A percentile compares a stretch with the other conserved stretches of the same genome.
These are phyloP conservation scores for Steinernema khuongi DNA, from an alignment of 1,140 invertebrate species.

Conservation along the genomic window DNA sequence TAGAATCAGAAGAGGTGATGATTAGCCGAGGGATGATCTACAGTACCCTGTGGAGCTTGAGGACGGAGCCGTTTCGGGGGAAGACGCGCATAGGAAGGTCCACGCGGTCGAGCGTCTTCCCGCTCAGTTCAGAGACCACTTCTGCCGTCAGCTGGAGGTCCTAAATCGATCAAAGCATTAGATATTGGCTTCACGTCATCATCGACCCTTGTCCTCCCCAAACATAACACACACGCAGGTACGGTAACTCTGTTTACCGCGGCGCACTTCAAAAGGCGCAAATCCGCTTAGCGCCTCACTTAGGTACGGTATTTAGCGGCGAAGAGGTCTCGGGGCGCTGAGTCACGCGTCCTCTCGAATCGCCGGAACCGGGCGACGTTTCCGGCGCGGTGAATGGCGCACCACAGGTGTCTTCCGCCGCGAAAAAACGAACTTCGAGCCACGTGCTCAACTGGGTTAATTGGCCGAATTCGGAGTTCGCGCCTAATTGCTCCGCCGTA, in stretches of 20 bases:
- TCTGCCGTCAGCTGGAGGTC: neutral
- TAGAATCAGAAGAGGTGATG: neutral
- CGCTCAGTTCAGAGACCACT: neutral
- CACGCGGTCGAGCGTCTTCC: neutral
- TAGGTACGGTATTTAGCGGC: neutral
- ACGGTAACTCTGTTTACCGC: slow-evolving; percentile 11
- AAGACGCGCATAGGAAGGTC: neutral
- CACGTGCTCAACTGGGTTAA: slow-evolving; percentile 11
- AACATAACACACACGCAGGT: neutral
- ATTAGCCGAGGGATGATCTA: neutral
- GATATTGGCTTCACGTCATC: no score
- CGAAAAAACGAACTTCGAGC: neutral
- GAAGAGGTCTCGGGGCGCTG: no score
- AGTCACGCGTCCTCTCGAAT: no score
- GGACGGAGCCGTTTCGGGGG: neutral
- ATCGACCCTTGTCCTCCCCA: no score
- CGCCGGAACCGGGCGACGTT: neutral
- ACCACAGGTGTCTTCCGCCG: slow-evolving; percentile 2
- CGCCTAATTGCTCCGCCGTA: slow-evolving; percentile 4
- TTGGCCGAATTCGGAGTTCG: neutral
- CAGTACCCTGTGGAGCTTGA: neutral
- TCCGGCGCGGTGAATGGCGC: neutral
- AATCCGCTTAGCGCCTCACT: neutral
- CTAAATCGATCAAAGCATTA: no score
- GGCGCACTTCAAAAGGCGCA: slow-evolving; percentile 8